Conservation (phyloP, 2,113 vertebrate genomes). For the Trogon surrucura region DNA sequence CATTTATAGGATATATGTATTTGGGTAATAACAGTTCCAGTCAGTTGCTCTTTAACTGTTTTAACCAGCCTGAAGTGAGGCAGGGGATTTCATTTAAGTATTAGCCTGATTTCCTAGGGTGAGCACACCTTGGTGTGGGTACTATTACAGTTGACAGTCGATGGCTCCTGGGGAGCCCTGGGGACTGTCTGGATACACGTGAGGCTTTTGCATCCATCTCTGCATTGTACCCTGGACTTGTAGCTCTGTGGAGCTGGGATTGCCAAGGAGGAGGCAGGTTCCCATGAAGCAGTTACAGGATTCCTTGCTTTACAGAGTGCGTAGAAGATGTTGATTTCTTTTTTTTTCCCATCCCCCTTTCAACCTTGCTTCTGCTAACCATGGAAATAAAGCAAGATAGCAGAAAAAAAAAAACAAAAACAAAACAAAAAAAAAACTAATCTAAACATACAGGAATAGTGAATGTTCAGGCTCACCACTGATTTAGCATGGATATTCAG, state of each 20-base stretch:
- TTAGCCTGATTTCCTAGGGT: not conserved
- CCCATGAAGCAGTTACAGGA: not conserved
- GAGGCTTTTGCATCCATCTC: not conserved
- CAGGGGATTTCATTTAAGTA: not conserved
- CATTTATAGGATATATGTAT: not conserved
- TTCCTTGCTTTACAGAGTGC: not conserved
- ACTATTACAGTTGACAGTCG: fast-evolving
- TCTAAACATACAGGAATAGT: not conserved
- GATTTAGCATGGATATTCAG: not conserved
- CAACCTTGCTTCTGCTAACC: not conserved
- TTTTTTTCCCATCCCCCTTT: not conserved
- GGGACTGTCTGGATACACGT: fast-evolving
- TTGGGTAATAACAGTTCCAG: not conserved
- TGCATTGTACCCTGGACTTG: not conserved
- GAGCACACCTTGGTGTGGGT: not conserved
- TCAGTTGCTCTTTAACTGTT: not conserved
- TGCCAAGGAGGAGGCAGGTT: not conserved
- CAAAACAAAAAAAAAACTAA: not conserved
- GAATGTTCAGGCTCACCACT: not conserved
- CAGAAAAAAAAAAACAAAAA: not conserved
- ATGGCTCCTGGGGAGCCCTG: not conserved
- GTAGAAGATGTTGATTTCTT: not conserved
- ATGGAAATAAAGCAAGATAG: not conserved
- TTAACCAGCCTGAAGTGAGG: not conserved
- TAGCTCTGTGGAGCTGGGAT: not conserved